A percentile compares a stretch with the other conserved stretches of the same genome.
These are phyloP conservation scores for Apodemia zela DNA, from an alignment of 2,888 invertebrate species.

Conservation along the genomic window DNA sequence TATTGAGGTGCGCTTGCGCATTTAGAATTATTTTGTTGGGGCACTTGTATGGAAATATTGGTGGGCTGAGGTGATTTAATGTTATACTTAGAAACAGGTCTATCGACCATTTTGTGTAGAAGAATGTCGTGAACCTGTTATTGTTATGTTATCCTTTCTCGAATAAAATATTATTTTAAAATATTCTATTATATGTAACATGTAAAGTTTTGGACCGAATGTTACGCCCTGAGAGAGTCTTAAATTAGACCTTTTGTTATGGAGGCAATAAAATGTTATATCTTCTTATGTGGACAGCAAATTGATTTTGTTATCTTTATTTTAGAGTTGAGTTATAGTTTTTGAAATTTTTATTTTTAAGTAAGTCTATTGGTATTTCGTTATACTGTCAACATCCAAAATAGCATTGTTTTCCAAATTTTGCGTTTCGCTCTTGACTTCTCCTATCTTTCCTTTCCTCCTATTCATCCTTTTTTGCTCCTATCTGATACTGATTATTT, in stretches of 20 bases:
- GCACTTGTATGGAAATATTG: constrained; percentile 13
- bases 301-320: constrained; percentile 1
- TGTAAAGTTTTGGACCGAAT: neutral
- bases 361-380: no score
- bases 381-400: no score
- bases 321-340: neutral
- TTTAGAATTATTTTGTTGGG: constrained; percentile 10
- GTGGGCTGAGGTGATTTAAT: constrained; percentile 11
- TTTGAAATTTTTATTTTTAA: no score
- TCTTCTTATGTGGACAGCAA: neutral
- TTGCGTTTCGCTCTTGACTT: no score
- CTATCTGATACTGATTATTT: no score
- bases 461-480: no score
- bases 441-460: no score
- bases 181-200: neutral
- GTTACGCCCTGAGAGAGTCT: neutral
- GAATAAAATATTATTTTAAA: neutral
- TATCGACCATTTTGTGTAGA: neutral
- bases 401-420: no score
- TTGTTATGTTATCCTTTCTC: constrained; percentile 6
- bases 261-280: neutral
- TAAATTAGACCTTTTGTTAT: neutral
- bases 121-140: neutral
- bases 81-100: constrained; percentile 8
- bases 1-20: constrained; percentile 6